Base-by-base conservation (phyloP, 2,888 invertebrate genomes). In the Agrochola litura region DNA sequence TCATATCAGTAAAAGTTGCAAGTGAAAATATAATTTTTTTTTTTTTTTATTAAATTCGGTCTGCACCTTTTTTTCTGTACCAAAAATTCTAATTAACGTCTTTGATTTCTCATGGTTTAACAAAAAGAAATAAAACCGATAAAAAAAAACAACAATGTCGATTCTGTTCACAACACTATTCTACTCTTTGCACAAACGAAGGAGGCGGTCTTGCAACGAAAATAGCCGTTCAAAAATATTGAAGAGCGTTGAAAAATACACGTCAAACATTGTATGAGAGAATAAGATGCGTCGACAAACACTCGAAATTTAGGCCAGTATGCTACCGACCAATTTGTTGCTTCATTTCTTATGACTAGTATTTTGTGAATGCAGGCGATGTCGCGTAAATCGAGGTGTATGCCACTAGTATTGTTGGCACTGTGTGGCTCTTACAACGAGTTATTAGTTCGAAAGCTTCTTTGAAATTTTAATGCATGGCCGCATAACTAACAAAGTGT, bases 171-270 rank as follows among this genome's bases (percentile, higher is more conserved):
- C n/a, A 56, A 52, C 68, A 63, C 22, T 65, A 41, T 70, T 56
- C 52, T 92, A 91, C 49, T 95, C 95, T 94, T 89, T 94, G 93
- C 76, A 77, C 84, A 88, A 92, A 93, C 90, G 89, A 92, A 92
- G 90, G 90, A 92, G 92, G 93, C 93, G 93, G 92, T 91, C 92
- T 90, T 82, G 91, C 89, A 89, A 93, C 94, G 71, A 93, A 96
- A 96, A 96, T 96, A 96, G 93, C 90, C 89, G 91, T 90, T 93
- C 92, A 91, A 95, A 95, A 95, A 96, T 96, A 96, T 96, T 96
- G 95, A 95, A 92, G 93, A 92, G 93, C 92, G 95, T 95, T 95
- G 95, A 96, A 95, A 95, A 95, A 95, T 95, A 95, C 93, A 93
- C 93, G 95, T 95, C 95, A 95, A 95, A 94, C 93, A 91, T 46